A percentile compares a stretch with the other conserved stretches of the same genome.
phyloP scores from a whole-genome alignment of 2,113 vertebrate genomes.

The Nesospiza acunhae region DNA sequence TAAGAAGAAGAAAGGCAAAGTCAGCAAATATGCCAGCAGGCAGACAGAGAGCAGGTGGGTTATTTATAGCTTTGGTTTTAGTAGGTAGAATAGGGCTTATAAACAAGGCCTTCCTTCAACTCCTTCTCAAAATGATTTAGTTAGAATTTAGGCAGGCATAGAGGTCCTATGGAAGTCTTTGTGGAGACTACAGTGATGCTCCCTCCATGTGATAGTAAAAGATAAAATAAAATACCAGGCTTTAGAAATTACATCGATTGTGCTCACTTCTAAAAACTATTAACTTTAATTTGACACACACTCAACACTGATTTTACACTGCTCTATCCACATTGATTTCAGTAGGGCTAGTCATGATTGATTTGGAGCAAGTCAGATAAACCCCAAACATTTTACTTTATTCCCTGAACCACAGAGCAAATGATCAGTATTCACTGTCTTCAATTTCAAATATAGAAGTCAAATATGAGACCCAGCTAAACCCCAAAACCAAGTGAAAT shows the following conservation, averaged over 20 bases:
- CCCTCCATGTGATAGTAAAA: neutral
- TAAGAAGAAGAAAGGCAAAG: neutral
- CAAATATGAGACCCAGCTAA: neutral
- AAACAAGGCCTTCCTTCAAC: neutral
- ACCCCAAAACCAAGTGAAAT: neutral
- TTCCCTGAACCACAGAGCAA: neutral
- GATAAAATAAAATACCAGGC: neutral
- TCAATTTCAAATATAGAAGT: neutral
- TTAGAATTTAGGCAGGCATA: neutral
- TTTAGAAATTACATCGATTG: rapidly evolving
- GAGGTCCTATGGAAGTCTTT: neutral
- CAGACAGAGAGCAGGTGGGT: neutral
- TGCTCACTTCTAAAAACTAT: neutral
- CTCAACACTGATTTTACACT: neutral
- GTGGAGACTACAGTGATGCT: neutral
- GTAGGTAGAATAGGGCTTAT: neutral
- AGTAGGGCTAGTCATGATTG: neutral
- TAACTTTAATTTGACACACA: neutral
- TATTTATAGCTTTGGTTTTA: slow-evolving; percentile 5
- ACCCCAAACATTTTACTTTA: neutral
- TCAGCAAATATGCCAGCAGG: neutral
- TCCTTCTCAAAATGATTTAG: neutral
- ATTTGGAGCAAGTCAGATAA: neutral
- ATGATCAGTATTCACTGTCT: neutral
- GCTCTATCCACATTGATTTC: neutral